phyloP scores from a whole-genome alignment of 1,140 invertebrate genomes.

The Macrosteles quadrilineatus region DNA sequence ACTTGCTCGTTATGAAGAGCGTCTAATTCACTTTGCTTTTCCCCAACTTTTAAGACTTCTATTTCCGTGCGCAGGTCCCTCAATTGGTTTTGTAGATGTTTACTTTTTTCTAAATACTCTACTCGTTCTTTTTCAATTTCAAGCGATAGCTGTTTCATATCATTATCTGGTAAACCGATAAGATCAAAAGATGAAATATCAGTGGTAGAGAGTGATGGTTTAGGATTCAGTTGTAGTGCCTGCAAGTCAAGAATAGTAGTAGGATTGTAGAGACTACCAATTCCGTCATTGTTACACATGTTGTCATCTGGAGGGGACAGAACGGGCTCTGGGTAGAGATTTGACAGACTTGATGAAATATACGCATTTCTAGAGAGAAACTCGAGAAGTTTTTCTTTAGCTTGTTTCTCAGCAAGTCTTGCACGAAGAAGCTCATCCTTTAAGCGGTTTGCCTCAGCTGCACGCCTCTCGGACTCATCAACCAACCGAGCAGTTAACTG shows the following conservation, averaged over 20 bases:
- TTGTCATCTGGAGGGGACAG: background rate
- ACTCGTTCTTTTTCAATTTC: slow-evolving; percentile 95
- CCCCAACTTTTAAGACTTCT: slow-evolving; percentile 92
- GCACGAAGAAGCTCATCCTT: slow-evolving; percentile 86
- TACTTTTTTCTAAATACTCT: slow-evolving; percentile 94
- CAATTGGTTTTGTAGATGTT: slow-evolving; percentile 91
- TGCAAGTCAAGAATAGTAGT: slow-evolving; percentile 57
- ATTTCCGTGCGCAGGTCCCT: slow-evolving; percentile 90
- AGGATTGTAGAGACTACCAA: slow-evolving; percentile 51
- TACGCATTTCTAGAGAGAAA: slow-evolving; percentile 70
- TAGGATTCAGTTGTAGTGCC: slow-evolving; percentile 55
- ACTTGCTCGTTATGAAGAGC: slow-evolving; percentile 92
- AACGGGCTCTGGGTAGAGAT: slow-evolving; percentile 29
- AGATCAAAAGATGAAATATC: slow-evolving; percentile 66
- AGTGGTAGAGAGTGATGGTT: slow-evolving; percentile 52
- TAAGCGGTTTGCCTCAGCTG: slow-evolving; percentile 80
- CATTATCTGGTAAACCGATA: slow-evolving; percentile 64
- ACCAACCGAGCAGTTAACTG: slow-evolving; percentile 86
- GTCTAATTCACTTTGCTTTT: slow-evolving; percentile 86
- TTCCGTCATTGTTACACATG: slow-evolving; percentile 19
- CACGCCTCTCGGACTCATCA: slow-evolving; percentile 91
- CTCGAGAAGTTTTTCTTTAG: slow-evolving; percentile 88
- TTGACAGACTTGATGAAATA: slow-evolving; percentile 41
- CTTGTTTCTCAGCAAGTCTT: slow-evolving; percentile 87
- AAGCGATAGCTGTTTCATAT: slow-evolving; percentile 86